phyloP scores from a whole-genome alignment of 2,113 vertebrate genomes.

The Equus quagga region DNA sequence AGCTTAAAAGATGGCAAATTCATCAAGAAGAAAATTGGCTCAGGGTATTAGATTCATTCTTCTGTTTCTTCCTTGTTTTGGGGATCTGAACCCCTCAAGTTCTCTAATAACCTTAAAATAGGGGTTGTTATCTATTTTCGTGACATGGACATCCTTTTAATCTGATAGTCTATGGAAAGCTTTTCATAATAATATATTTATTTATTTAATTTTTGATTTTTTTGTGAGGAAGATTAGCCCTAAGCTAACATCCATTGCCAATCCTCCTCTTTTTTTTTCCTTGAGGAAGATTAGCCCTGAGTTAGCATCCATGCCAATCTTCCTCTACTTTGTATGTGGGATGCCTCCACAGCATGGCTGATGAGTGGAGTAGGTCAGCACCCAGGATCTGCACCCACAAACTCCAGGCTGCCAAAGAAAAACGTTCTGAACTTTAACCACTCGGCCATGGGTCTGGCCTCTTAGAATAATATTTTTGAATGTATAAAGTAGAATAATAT shows the following conservation, averaged over 20 bases:
- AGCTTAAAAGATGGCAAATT: background rate
- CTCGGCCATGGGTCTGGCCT: background rate
- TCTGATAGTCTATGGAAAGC: background rate
- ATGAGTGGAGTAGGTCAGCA: no score
- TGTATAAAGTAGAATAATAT: background rate
- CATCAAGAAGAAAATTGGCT: background rate
- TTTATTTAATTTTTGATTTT: no score
- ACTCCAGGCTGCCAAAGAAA: no score
- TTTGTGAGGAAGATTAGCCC: no score
- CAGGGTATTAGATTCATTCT: background rate
- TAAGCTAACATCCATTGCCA: no score
- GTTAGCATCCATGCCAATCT: no score
- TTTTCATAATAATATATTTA: background rate
- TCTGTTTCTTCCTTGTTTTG: background rate
- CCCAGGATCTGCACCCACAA: no score
- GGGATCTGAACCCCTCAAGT: background rate
- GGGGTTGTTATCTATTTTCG: background rate
- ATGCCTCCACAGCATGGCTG: no score
- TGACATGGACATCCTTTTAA: background rate
- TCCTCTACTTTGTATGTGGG: no score
- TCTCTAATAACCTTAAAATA: background rate
- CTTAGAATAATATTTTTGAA: background rate
- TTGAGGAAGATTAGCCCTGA: no score
- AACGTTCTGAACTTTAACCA: no score
- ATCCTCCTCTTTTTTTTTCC: no score